Percentiles rank a stretch among this genome's conserved stretches.
Conservation (phyloP, 2,113 vertebrate species). For the Alaudala cheleensis region DNA sequence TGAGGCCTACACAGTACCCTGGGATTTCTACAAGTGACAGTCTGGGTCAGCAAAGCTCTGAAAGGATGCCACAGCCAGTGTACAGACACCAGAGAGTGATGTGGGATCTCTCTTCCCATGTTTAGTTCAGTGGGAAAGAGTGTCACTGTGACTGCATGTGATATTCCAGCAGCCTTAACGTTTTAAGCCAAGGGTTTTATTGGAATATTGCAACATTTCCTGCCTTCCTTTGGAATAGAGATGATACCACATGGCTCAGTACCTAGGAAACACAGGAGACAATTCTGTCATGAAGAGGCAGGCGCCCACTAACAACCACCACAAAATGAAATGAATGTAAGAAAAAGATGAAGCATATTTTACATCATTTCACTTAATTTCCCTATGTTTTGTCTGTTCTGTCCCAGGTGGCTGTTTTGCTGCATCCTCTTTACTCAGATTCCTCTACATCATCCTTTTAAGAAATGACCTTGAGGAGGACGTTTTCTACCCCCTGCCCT, state of each 20-base stretch:
- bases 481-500: background rate
- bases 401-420: background rate
- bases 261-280: background rate
- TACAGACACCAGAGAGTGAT: background rate
- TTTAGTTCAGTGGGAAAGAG: background rate
- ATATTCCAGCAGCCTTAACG: background rate
- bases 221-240: background rate
- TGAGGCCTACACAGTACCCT: background rate
- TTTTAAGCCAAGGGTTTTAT: background rate
- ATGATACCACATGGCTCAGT: background rate
- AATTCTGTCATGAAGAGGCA: background rate
- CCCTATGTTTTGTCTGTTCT: background rate
- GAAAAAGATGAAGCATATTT: background rate
- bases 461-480: background rate
- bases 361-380: background rate
- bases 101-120: background rate
- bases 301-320: background rate
- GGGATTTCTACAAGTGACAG: constrained; percentile 22
- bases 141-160: background rate
- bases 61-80: background rate
- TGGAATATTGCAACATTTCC: background rate
- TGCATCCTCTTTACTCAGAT: background rate
- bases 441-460: background rate
- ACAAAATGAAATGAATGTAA: background rate
- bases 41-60: background rate